Conservation (phyloP, 2,113 vertebrate species). For the Hippocampus abdominalis region DNA sequence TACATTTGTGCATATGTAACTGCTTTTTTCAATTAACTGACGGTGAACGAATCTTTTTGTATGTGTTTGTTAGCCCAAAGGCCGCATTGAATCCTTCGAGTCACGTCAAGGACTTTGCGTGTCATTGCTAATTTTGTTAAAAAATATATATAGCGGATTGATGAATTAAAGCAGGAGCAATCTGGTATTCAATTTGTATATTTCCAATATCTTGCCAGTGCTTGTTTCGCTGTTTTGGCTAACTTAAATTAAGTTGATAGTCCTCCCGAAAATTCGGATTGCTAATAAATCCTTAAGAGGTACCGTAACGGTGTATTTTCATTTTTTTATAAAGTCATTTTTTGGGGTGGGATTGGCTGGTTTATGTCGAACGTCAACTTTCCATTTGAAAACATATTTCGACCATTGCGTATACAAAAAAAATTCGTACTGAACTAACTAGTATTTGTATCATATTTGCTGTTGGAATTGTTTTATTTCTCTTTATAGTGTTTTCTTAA, state of each 20-base stretch:
- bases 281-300: too few relatives aligned
- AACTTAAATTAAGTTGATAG: neutral
- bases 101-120: constrained; percentile 72
- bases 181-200: neutral
- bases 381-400: neutral
- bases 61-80: constrained; percentile 10
- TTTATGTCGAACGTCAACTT: neutral
- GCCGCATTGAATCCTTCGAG: constrained; percentile 35
- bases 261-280: too few relatives aligned
- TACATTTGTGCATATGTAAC: fast-evolving
- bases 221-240: neutral
- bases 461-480: neutral
- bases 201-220: neutral
- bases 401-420: too few relatives aligned
- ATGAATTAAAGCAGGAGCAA: neutral
- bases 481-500: too few relatives aligned
- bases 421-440: too few relatives aligned
- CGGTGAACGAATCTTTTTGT: neutral
- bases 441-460: neutral
- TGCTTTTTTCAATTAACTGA: neutral
- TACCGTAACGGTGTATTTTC: too few relatives aligned
- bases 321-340: neutral
- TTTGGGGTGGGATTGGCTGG: neutral
- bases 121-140: constrained; percentile 38
- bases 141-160: neutral